Evolutionary conservation across 1,140 invertebrate species (phyloP).

Genomic region (Microvelia longipes): DNA sequence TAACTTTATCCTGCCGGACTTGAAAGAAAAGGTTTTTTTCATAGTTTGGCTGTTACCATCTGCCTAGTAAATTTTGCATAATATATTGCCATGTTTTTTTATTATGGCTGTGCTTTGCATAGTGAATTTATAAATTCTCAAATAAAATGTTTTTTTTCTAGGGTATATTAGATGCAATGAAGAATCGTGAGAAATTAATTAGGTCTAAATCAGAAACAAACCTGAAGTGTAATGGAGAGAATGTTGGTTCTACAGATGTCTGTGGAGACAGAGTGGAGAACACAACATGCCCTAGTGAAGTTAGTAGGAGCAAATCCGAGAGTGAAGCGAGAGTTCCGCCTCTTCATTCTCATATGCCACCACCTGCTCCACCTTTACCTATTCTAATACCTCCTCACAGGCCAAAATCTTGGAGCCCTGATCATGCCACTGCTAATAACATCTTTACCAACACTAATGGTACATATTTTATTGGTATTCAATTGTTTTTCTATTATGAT

Average conservation of each 20-base stretch:
- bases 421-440: constrained; percentile 42
- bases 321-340: constrained; percentile 14
- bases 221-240: constrained; percentile 48
- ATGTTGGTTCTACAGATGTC: constrained; percentile 32
- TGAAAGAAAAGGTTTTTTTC: no score
- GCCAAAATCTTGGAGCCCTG: constrained; percentile 70
- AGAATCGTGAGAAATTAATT: constrained; percentile 79
- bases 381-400: constrained; percentile 25
- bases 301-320: constrained; percentile 25
- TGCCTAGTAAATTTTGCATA: no score
- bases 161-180: constrained; percentile 89
- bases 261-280: constrained; percentile 34
- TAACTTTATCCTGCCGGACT: no score
- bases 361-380: background rate
- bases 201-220: constrained; percentile 86
- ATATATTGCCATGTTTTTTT: no score
- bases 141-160: no score
- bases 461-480: constrained; percentile 12
- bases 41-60: no score
- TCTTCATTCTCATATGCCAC: constrained; percentile 1
- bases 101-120: no score
- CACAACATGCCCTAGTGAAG: constrained; percentile 15
- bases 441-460: constrained; percentile 25
- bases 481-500: no score
- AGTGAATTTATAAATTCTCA: no score